phyloP scores from a whole-genome alignment of 2,888 invertebrate species.

The Pyrrhosoma nymphula region DNA sequence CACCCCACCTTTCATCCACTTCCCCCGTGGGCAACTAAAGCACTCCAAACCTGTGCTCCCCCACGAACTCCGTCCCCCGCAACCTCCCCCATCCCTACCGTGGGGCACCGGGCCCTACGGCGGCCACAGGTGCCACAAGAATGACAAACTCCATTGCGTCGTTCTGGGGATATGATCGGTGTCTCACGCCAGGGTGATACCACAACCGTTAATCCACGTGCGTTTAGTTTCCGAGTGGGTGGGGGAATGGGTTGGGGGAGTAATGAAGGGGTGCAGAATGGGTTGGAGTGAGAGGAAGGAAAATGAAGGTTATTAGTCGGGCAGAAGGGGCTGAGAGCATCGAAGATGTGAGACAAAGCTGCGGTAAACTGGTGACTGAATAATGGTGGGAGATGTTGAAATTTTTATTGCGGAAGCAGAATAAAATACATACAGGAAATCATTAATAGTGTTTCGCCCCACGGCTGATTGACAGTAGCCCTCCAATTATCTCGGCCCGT shows the following conservation, averaged over 20 bases:
- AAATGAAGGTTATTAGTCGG: slow-evolving; percentile 17
- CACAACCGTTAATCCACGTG: slow-evolving; percentile 51
- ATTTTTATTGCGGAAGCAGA: no score
- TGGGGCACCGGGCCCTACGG: background rate
- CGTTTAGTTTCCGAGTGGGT: slow-evolving; percentile 18
- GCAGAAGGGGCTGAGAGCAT: background rate
- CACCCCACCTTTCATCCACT: background rate
- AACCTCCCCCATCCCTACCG: background rate
- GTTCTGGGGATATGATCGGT: slow-evolving; percentile 62
- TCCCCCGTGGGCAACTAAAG: background rate
- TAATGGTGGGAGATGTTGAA: no score
- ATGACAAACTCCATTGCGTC: slow-evolving; percentile 59
- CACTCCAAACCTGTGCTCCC: no score
- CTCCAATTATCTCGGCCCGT: no score
- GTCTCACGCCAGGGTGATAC: slow-evolving; percentile 39
- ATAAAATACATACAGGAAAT: no score
- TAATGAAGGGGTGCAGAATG: background rate
- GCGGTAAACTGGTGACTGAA: no score
- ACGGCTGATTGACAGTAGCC: no score
- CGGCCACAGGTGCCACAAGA: slow-evolving; percentile 57
- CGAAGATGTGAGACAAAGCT: no score
- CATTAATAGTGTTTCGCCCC: no score
- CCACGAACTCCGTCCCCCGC: background rate
- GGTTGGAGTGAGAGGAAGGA: background rate
- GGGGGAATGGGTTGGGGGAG: background rate